These are phyloP conservation scores for Biston stratarius DNA, from an alignment of 2,888 invertebrate genomes.

Conservation along the genomic window DNA sequence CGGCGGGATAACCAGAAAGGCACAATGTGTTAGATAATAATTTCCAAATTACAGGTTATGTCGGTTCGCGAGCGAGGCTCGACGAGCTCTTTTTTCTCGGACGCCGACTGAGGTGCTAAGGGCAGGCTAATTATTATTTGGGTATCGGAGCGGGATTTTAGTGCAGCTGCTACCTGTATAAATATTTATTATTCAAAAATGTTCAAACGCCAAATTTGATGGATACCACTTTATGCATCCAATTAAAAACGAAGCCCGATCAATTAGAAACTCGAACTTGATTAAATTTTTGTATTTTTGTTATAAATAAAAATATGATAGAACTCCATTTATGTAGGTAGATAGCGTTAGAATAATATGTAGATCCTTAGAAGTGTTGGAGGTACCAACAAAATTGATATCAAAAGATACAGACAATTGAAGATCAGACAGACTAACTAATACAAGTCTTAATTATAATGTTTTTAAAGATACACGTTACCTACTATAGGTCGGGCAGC, in stretches of 20 bases:
- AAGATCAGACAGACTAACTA: too few species aligned
- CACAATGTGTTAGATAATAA: conserved; percentile 87
- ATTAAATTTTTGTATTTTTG: too few species aligned
- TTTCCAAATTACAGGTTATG: conserved; percentile 86
- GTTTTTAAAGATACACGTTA: too few species aligned
- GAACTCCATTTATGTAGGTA: neutral
- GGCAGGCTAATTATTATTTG: conserved; percentile 86
- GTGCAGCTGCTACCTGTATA: conserved; percentile 86
- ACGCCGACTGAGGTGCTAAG: conserved; percentile 84
- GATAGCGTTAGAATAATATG: neutral
- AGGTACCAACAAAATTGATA: too few species aligned
- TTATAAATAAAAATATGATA: conserved; percentile 21
- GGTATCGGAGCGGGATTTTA: conserved; percentile 83
- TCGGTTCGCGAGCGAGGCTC: conserved; percentile 78
- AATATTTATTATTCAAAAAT: conserved; percentile 85
- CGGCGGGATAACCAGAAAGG: conserved; percentile 87
- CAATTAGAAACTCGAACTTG: conserved; percentile 31
- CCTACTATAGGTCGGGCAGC: too few species aligned
- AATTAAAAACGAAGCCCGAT: conserved; percentile 56
- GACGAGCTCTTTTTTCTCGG: conserved; percentile 77
- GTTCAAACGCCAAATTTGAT: conserved; percentile 80
- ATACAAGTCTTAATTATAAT: too few species aligned
- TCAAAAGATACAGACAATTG: too few species aligned
- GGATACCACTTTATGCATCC: conserved; percentile 73
- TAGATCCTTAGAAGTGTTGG: neutral